Evolutionary conservation across 2,113 vertebrate species (phyloP).

Genomic region (Eulacestoma nigropectus): DNA sequence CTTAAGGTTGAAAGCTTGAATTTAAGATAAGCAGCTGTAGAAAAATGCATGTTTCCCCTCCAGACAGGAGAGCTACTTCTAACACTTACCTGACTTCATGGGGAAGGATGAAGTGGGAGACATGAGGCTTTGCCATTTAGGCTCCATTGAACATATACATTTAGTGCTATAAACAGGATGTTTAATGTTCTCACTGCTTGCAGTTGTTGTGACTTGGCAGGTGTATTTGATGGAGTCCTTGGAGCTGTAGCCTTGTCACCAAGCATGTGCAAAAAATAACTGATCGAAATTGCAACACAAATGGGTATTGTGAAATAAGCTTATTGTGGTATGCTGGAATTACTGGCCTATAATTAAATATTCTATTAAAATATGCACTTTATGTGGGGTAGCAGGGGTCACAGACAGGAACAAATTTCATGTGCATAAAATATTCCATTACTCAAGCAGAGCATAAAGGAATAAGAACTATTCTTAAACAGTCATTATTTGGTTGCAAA

Average conservation of each 20-base stretch:
- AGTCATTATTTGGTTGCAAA: neutral
- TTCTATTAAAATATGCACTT: neutral
- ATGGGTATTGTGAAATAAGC: neutral
- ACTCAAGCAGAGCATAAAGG: neutral
- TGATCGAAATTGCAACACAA: neutral
- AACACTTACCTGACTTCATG: neutral
- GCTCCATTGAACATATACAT: neutral
- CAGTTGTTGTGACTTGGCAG: neutral
- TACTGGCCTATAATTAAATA: neutral
- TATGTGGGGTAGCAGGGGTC: neutral
- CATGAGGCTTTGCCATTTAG: neutral
- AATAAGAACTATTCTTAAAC: neutral
- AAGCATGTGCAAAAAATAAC: neutral
- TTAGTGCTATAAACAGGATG: neutral
- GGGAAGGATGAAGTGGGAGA: neutral
- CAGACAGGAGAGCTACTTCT: neutral
- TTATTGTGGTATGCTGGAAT: neutral
- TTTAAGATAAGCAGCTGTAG: neutral
- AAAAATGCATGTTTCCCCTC: neutral
- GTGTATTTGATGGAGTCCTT: neutral
- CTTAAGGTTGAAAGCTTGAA: conserved; percentile 41
- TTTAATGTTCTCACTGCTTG: neutral
- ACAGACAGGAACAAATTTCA: neutral
- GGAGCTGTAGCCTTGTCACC: neutral
- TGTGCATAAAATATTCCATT: neutral